Conservation (phyloP, 2,888 invertebrate genomes). For the Dysmachus trigonus region DNA sequence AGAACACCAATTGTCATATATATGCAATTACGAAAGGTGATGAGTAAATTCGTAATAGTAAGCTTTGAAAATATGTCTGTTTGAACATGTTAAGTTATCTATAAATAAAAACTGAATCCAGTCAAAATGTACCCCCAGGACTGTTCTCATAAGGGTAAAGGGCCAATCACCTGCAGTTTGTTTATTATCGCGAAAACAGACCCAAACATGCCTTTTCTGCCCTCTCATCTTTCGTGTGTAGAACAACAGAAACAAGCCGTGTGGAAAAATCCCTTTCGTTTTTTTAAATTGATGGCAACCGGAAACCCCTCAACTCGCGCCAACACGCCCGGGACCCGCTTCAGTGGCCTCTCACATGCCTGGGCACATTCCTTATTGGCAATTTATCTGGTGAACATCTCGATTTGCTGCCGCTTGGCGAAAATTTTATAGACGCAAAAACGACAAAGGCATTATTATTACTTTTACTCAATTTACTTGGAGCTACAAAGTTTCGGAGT, state of each 20-base stretch:
- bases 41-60: too few species aligned
- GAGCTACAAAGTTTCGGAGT: neutral
- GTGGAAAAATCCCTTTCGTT: neutral
- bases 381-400: neutral
- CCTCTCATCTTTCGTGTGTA: neutral
- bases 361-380: neutral
- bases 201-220: neutral
- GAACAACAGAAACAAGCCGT: neutral
- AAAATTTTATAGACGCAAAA: neutral
- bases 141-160: neutral
- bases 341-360: neutral
- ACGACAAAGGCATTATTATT: neutral
- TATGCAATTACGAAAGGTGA: too few species aligned
- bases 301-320: neutral
- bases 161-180: neutral
- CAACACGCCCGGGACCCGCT: neutral
- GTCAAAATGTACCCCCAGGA: neutral
- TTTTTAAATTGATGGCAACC: neutral
- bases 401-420: neutral
- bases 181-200: neutral
- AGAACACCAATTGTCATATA: too few species aligned
- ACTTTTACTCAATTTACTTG: neutral
- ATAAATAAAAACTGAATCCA: neutral
- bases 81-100: too few species aligned
- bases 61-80: too few species aligned